Evolutionary conservation across 2,113 vertebrate genomes (phyloP), one percentile per base, ranked within the genome.

Genomic region (Tachysurus fulvidraco): DNA sequence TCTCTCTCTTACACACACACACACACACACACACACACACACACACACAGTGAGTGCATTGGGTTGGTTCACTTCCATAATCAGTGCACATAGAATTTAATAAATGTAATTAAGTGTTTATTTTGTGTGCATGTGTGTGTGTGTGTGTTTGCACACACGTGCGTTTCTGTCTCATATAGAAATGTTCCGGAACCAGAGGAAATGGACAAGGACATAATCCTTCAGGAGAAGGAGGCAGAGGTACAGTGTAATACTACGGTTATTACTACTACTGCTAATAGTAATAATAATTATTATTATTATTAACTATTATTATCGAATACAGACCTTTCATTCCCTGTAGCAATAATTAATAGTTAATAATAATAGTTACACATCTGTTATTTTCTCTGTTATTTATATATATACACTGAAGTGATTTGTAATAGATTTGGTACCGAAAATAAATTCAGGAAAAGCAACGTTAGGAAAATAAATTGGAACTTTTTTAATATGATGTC

Each of bases 151-250:
- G 81, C 28, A 30, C 57, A 21, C 91, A 41, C 90, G 41, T 89
- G 52, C 57, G 86, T 83, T 55, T 69, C n/a, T 25, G 73, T 52
- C 41, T 81, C 85, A 65, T 46, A 10, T 41, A 98, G 97, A 91
- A 98, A 98, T 90, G 94, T 89, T 5, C 96, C 96, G 30, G 98
- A 99, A 91, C 97, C 96, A 0, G 97, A 98, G 94, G 97, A 98
- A 92, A 95, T 96, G 92, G 97, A 99, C 91, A 99, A 99, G 94
- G 98, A 99, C 87, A 97, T 98, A 88, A 99, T 99, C 92, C 94
- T 99, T 57, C 95, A 95, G 92, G 98, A 98, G 94, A 99, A 99
- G 94, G 98, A 99, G 94, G 98, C 98, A 86, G 98, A 99, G 95
- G 98, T 99, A 92, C 46, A 11, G 44, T 5, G 30, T 23, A 50